Conservation (phyloP, 2,113 vertebrate species). For the Sebastes schlegelii region DNA sequence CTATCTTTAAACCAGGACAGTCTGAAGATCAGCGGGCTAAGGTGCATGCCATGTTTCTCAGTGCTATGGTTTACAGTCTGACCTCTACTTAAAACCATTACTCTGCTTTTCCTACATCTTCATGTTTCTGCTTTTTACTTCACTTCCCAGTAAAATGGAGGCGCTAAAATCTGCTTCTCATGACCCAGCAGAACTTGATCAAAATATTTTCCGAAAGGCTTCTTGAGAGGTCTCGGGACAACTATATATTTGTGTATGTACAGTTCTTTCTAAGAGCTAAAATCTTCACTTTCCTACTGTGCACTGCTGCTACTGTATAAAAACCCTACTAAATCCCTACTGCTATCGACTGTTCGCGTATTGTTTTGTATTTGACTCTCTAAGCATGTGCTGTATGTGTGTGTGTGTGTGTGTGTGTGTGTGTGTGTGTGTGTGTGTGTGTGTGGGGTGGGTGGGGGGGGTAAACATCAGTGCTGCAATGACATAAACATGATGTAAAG, state of each 20-base stretch:
- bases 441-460: neutral
- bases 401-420: conserved; percentile 15
- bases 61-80: conserved; percentile 42
- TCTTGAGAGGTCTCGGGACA: conserved; percentile 64
- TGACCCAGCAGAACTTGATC: conserved; percentile 22
- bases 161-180: conserved; percentile 8
- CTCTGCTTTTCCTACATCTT: conserved; percentile 19
- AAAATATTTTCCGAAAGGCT: conserved; percentile 50
- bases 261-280: conserved; percentile 67
- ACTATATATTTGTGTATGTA: conserved; percentile 51
- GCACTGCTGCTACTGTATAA: conserved; percentile 56
- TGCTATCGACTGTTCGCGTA: conserved; percentile 43
- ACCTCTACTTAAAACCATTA: conserved; percentile 34
- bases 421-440: too few relatives aligned
- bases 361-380: conserved; percentile 34
- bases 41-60: conserved; percentile 60
- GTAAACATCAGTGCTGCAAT: conserved; percentile 65
- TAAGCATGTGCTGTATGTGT: conserved; percentile 28
- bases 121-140: conserved; percentile 14
- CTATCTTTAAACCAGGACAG: conserved; percentile 18
- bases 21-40: conserved; percentile 46
- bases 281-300: conserved; percentile 50
- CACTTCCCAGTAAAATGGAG: conserved; percentile 3
- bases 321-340: conserved; percentile 43
- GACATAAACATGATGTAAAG: conserved; percentile 71